Evolutionary conservation across 2,797 vertebrate species (phyloP), one percentile per base, ranked within the genome.

Genomic region (Hyperoplus lanceolatus): DNA sequence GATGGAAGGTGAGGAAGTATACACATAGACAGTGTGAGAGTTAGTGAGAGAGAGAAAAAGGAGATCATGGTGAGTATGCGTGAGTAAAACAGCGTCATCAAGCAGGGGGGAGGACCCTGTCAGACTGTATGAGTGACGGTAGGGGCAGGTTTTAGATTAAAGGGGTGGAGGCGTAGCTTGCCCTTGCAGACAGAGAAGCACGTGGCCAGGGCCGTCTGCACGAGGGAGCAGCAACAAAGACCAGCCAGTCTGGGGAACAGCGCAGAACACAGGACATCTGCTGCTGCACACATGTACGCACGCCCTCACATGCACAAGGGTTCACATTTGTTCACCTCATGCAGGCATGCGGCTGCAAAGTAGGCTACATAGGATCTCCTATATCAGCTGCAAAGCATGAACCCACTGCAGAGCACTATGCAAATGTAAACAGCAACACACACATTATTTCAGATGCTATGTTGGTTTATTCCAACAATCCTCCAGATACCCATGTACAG

Each of bases 211-310:
- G 77, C 83, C 78, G 77, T 91, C 88, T 94, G 93, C 93, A 94
- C 89, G 92, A 94, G 93, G 90, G 87, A 90, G 91, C 92, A 92
- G 89, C 91, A 90, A 93, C 93, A 94, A 94, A 93, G 92, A 92
- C 74, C 92, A 91, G 81, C 82, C 87, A 91, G 92, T 93, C 87
- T 87, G 77, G 61, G 58, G 81, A 84, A 83, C 70, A 87, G 82
- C 86, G 76, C 73, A 82, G 82, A 82, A 75, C 91, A 89, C 79
- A 84, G 87, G 92, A 91, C 93, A 93, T 94, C 90, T 94, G 93
- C 90, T 94, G 93, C 92, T 91, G 79, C 80, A 82, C 82, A 82
- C 87, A 88, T 79, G 70, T 55, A 63, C 54, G 18, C 57, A 5
- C 15, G 42, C 58, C 57, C 83, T 77, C 84, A 89, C 81, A 88